A percentile compares a stretch with the other conserved stretches of the same genome.
phyloP scores from a whole-genome alignment of 2,113 vertebrate species.

The Promerops cafer region DNA sequence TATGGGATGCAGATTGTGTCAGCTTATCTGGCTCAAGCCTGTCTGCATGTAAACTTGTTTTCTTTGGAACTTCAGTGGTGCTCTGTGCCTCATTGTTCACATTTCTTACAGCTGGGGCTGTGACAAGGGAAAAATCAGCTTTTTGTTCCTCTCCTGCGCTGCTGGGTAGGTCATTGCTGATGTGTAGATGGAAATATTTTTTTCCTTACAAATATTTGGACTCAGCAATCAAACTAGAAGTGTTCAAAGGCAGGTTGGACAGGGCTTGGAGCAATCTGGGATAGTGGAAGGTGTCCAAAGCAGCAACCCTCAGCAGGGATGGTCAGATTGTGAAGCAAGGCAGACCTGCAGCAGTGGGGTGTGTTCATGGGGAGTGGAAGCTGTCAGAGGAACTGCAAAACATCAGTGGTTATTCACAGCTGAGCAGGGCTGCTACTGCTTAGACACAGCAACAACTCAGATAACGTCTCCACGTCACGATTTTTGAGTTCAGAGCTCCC shows the following conservation, averaged over 20 bases:
- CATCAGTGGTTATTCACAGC: background rate
- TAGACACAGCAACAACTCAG: background rate
- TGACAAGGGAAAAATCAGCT: background rate
- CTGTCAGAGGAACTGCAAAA: background rate
- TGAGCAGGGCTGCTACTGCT: background rate
- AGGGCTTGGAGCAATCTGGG: background rate
- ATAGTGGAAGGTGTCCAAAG: background rate
- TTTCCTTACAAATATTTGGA: background rate
- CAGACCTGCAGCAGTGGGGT: background rate
- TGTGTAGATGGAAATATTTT: background rate
- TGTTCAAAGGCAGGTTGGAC: background rate
- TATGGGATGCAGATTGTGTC: background rate
- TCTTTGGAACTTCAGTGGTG: background rate
- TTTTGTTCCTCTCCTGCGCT: background rate
- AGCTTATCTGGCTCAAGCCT: background rate
- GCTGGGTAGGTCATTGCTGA: background rate
- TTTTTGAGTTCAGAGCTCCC: background rate
- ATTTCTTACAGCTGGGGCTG: background rate
- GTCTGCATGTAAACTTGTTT: background rate
- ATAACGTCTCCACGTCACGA: accelerated
- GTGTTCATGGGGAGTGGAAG: background rate
- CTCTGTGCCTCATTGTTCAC: background rate
- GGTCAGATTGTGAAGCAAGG: background rate
- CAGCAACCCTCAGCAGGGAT: background rate
- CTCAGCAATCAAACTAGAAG: background rate